Percentiles rank a stretch among this genome's conserved stretches.
Conservation (phyloP, 2,113 vertebrate genomes). For the Podarcis cretensis region DNA sequence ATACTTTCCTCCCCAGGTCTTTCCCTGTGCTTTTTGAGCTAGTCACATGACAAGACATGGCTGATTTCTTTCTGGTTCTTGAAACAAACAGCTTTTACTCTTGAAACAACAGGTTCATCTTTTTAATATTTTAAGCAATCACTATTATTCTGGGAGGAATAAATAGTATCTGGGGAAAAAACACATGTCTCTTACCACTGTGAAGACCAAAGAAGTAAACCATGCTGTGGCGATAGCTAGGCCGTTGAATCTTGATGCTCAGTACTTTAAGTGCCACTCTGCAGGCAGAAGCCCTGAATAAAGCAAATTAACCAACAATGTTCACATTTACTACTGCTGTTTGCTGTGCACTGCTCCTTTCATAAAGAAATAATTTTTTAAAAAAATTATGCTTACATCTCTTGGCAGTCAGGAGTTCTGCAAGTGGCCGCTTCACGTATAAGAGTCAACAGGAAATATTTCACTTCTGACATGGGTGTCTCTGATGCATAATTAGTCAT, state of each 20-base stretch:
- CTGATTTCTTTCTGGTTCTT: not conserved
- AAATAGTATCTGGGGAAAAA: not conserved
- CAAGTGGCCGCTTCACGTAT: constrained; percentile 47
- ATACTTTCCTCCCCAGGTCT: too few species aligned
- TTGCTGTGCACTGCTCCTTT: not conserved
- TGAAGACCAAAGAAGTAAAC: constrained; percentile 49
- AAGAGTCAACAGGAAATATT: constrained; percentile 18
- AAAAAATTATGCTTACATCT: constrained; percentile 59
- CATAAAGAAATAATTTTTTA: not conserved
- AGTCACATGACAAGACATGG: too few species aligned
- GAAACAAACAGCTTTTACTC: not conserved
- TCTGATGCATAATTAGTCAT: constrained; percentile 62
- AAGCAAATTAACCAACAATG: not conserved
- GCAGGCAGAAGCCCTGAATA: constrained; percentile 67
- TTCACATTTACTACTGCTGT: constrained; percentile 10
- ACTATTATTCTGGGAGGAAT: not conserved
- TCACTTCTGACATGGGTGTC: constrained; percentile 68
- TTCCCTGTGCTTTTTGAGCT: too few species aligned
- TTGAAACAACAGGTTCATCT: not conserved
- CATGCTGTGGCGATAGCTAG: constrained; percentile 56
- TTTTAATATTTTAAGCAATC: not conserved
- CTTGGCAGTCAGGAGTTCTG: constrained; percentile 64
- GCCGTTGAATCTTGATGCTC: constrained; percentile 52
- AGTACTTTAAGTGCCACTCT: constrained; percentile 64
- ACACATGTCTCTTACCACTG: constrained; percentile 58